Conservation (phyloP, 2,113 vertebrate genomes). For the Phylloscopus whistleri region DNA sequence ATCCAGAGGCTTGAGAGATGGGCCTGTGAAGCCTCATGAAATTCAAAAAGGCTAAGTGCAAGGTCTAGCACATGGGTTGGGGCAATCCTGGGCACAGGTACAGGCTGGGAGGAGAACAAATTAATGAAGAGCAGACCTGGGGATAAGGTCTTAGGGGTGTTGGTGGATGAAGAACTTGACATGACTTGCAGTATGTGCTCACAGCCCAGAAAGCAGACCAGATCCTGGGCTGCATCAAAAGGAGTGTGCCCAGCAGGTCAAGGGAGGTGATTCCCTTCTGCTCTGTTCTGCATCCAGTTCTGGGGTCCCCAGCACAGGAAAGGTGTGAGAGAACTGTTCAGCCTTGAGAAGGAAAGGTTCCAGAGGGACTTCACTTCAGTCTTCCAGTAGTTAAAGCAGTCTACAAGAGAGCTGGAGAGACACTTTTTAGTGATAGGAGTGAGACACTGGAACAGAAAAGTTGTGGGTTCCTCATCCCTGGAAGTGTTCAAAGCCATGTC, state of each 20-base stretch:
- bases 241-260: background rate
- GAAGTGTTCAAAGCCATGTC: background rate
- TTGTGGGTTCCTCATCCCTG: background rate
- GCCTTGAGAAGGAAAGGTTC: background rate
- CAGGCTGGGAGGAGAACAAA: background rate
- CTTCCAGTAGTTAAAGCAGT: background rate
- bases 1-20: background rate
- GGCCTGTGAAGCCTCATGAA: background rate
- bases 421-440: background rate
- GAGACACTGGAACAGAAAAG: background rate
- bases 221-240: background rate
- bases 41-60: background rate
- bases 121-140: background rate
- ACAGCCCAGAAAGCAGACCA: background rate
- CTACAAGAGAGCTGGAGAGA: background rate
- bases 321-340: background rate
- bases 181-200: background rate
- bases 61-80: background rate
- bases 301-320: background rate
- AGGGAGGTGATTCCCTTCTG: background rate
- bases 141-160: background rate
- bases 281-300: background rate
- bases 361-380: background rate
- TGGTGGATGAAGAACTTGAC: background rate
- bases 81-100: background rate